Percentiles rank a stretch among this genome's conserved stretches.
phyloP scores from a whole-genome alignment of 2,797 vertebrate species.

The Percopsis omiscomaycus region DNA sequence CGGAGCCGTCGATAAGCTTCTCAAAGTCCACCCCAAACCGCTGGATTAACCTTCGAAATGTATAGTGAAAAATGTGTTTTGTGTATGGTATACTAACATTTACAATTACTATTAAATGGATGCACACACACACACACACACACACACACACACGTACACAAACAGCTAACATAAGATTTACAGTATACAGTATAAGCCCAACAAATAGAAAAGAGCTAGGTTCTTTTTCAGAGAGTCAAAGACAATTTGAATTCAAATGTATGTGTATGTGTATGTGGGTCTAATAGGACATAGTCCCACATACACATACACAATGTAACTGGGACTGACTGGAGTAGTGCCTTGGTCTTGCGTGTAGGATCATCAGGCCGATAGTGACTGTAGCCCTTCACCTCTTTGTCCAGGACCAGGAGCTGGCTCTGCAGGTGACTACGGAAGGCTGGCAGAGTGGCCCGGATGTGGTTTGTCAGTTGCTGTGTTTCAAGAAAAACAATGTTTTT shows the following conservation, averaged over 20 bases:
- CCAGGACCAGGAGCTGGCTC: conserved; percentile 81
- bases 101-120: background rate
- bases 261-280: too few relatives aligned
- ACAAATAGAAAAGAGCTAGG: too few relatives aligned
- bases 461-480: conserved; percentile 90
- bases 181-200: too few relatives aligned
- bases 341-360: conserved; percentile 86
- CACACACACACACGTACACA: background rate
- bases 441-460: conserved; percentile 88
- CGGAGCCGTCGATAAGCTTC: conserved; percentile 90
- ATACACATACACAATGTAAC: background rate
- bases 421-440: conserved; percentile 85
- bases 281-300: background rate
- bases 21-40: conserved; percentile 90
- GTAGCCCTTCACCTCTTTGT: conserved; percentile 86
- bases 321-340: conserved; percentile 85
- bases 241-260: too few relatives aligned
- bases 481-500: background rate
- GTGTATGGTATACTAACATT: background rate
- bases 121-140: background rate
- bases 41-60: conserved; percentile 73
- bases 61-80: background rate
- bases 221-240: too few relatives aligned
- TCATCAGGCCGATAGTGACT: conserved; percentile 84
- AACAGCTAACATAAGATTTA: background rate